phyloP scores from a whole-genome alignment of 2,797 vertebrate genomes.

The Gymnothorax reevesii region DNA sequence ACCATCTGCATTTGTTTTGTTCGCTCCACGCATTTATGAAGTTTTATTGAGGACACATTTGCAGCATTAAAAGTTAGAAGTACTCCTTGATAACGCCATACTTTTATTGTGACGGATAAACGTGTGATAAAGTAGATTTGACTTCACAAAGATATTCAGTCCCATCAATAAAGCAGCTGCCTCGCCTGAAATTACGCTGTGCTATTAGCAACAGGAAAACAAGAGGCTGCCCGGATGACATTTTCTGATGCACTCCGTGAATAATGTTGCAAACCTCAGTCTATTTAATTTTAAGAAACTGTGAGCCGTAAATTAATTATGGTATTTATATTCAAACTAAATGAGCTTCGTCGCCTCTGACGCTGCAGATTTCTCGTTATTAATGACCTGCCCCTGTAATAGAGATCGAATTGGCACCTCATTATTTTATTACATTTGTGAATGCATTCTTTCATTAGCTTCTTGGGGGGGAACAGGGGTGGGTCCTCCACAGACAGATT shows the following conservation, averaged over 20 bases:
- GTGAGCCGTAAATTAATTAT: slow-evolving; percentile 24
- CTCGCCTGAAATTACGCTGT: neutral
- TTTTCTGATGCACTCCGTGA: slow-evolving; percentile 6
- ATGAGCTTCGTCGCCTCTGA: slow-evolving; percentile 15
- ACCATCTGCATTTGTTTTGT: too few species aligned
- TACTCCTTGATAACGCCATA: neutral
- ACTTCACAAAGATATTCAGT: neutral
- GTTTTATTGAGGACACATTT: neutral
- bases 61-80: neutral
- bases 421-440: slow-evolving; percentile 9
- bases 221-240: neutral
- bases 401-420: slow-evolving; percentile 1
- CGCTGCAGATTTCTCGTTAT: neutral
- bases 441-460: neutral
- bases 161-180: slow-evolving; percentile 2
- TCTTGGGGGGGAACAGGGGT: neutral
- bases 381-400: neutral
- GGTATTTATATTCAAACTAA: slow-evolving; percentile 6
- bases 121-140: neutral
- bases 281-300: slow-evolving; percentile 7
- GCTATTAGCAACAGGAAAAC: slow-evolving; percentile 13
- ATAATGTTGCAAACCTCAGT: neutral
- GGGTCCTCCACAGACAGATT: neutral
- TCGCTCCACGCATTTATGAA: too few species aligned
- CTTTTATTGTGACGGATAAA: neutral